phyloP scores from a whole-genome alignment of 2,797 vertebrate genomes.

The Aeoliscus strigatus region DNA sequence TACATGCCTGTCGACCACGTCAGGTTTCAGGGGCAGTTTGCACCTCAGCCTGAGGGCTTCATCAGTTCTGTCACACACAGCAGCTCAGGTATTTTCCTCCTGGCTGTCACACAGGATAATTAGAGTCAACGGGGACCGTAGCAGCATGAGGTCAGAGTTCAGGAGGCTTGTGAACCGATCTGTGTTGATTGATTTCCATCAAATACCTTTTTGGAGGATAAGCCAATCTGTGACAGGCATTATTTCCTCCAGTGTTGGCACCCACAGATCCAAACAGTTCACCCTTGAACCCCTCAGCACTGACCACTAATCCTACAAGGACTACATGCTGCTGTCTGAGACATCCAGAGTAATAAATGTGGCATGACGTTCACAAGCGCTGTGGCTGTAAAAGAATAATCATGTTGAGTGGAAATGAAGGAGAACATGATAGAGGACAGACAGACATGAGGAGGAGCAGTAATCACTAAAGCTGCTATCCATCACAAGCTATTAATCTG shows the following conservation, averaged over 20 bases:
- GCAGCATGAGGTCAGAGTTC: conserved; percentile 34
- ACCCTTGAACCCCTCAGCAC: conserved; percentile 5
- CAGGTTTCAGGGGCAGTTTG: conserved; percentile 26
- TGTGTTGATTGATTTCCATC: conserved; percentile 30
- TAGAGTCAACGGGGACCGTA: conserved; percentile 41
- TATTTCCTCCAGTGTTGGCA: conserved; percentile 27
- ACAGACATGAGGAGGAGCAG: conserved; percentile 36
- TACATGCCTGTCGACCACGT: conserved; percentile 10
- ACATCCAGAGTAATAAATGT: too few species aligned
- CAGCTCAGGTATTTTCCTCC: conserved; percentile 29
- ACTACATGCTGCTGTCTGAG: too few species aligned
- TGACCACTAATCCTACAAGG: conserved; percentile 3
- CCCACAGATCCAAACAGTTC: conserved; percentile 51
- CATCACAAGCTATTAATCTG: conserved; percentile 59
- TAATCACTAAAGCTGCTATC: conserved; percentile 51
- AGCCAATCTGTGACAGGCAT: conserved; percentile 32
- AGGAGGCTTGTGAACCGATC: conserved; percentile 6
- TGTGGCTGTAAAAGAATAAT: too few species aligned
- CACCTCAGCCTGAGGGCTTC: conserved; percentile 31
- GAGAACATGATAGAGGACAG: too few species aligned
- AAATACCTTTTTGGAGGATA: conserved; percentile 25
- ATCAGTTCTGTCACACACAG: conserved; percentile 24
- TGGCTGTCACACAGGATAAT: conserved; percentile 38
- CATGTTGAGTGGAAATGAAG: too few species aligned
- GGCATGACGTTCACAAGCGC: too few species aligned